Evolutionary conservation across 2,888 invertebrate species (phyloP).

Genomic region (Agrotis ipsilon): DNA sequence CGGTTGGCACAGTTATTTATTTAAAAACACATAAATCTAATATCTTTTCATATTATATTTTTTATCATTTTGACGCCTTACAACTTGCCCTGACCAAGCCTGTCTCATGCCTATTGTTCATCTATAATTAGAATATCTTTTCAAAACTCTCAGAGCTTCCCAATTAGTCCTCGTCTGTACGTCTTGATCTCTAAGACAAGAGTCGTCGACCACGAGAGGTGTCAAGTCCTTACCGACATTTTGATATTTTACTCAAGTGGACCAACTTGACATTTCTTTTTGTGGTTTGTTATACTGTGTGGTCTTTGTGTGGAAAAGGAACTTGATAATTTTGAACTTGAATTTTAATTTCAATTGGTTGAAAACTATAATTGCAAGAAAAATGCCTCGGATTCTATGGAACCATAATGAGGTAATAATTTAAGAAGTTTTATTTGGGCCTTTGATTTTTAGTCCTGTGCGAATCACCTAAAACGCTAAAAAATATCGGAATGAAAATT

Average conservation of each 20-base stretch:
- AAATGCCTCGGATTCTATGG: no score
- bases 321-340: not conserved
- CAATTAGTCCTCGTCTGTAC: slow-evolving; percentile 29
- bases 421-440: no score
- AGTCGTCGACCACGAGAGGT: slow-evolving; percentile 17
- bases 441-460: no score
- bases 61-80: not conserved
- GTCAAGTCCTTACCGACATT: slow-evolving; percentile 18
- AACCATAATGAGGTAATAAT: no score
- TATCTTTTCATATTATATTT: no score
- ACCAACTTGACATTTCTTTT: slow-evolving; percentile 7
- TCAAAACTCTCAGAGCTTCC: not conserved
- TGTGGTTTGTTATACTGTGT: slow-evolving; percentile 2
- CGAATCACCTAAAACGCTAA: not conserved
- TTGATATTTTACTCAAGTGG: slow-evolving; percentile 16
- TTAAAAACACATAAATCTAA: no score
- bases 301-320: not conserved
- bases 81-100: not conserved
- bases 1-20: no score
- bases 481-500: no score
- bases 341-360: not conserved
- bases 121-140: slow-evolving; percentile 12
- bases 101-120: not conserved
- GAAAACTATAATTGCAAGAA: no score
- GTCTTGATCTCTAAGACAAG: slow-evolving; percentile 39